A percentile compares a stretch with the other conserved stretches of the same genome.
These are phyloP conservation scores for Oreocharis arfaki DNA, from an alignment of 2,113 vertebrate species.

Conservation along the genomic window DNA sequence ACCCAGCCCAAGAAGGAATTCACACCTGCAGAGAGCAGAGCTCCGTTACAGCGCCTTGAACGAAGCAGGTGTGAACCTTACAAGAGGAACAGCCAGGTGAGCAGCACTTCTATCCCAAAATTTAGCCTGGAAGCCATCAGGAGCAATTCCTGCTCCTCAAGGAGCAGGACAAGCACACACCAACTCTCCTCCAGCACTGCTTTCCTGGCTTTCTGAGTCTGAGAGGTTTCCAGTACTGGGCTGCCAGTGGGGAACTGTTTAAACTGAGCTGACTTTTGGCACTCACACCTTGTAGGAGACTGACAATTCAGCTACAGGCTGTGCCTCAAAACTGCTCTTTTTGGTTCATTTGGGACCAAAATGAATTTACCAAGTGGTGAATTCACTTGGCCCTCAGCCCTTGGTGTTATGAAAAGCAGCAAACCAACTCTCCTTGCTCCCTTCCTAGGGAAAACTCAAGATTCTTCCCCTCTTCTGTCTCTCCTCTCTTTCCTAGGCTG, in stretches of 20 bases:
- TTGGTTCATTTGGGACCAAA: background rate
- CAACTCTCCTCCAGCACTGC: fast-evolving
- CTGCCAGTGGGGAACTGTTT: background rate
- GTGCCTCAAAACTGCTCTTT: background rate
- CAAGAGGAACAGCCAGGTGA: background rate
- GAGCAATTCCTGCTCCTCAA: background rate
- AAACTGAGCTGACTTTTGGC: background rate
- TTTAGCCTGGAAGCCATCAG: background rate
- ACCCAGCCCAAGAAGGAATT: fast-evolving
- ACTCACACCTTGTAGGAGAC: background rate
- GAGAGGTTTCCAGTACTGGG: background rate
- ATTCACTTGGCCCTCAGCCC: background rate
- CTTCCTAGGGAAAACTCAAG: background rate
- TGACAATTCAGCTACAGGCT: background rate
- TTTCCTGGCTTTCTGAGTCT: background rate
- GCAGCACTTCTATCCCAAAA: background rate
- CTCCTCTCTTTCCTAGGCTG: background rate
- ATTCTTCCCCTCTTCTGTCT: background rate
- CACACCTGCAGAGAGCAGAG: background rate
- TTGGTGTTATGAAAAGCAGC: background rate
- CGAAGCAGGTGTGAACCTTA: background rate
- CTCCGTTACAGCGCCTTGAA: background rate
- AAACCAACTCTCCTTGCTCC: background rate
- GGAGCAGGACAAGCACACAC: background rate
- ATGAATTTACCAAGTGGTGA: background rate